Base-by-base conservation (phyloP, 2,797 vertebrate genomes). In the Pyrocephalus nanus region DNA sequence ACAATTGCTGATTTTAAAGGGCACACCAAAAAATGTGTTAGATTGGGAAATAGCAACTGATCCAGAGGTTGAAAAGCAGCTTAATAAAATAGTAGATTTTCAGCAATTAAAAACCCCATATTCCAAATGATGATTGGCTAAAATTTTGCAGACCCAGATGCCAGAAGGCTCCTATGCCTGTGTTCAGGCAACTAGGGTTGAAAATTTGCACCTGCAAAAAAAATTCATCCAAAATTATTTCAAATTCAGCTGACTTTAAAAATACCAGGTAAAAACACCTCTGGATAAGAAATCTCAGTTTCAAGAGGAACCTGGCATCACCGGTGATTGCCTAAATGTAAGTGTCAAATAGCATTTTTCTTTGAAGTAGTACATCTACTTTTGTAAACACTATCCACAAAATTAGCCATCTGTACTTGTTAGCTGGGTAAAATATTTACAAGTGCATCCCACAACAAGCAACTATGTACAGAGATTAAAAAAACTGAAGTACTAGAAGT, bases 361-460 rank as follows among this genome's bases (percentile, higher is more conserved):
- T 97, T 96, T 92, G 93, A 97, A 98, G 97, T 96, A 98, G 97
- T 97, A 97, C 95, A 97, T 98, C 94, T 97, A 97, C 97, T 97
- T 96, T 96, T 98, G 98, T 98, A 98, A 98, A 98, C 97, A 98
- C 97, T 97, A 98, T 97, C 97, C 97, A 97, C 97, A 98, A 97
- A 96, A 96, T 97, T 98, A 98, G 96, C 97, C 95, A 97, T 97
- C 97, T 96, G 94, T 92, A 97, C 96, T 98, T 98, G 96, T 97
- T 98, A 97, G 97, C 90, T 96, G 95, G 96, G 96, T 97, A 96
- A 98, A 96, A 97, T 95, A 97, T 97, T 97, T 98, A 98, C 95
- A 96, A 98, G 97, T 98, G 97, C 92, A 97, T 97, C 95, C 97
- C 97, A 97, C 97, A 97, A 97, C 95, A 96, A 97, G 97, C 97